These are phyloP conservation scores for Philaenus spumarius DNA, from an alignment of 1,140 invertebrate species.

Conservation along the genomic window DNA sequence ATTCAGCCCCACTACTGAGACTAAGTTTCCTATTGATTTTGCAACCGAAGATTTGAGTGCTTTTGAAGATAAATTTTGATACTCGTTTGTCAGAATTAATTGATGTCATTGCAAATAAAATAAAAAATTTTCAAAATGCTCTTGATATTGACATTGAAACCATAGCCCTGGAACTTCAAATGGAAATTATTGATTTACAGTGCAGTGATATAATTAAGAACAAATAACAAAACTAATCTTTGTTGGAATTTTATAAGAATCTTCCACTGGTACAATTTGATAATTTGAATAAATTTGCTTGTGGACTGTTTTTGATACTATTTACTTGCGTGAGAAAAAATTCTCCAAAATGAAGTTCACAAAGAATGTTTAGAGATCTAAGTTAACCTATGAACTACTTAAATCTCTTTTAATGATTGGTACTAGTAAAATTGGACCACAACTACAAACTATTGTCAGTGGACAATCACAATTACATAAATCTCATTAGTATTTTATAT, in stretches of 20 bases:
- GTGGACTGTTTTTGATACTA: conserved; percentile 23
- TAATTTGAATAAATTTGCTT: conserved; percentile 25
- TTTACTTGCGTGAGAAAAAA: conserved; percentile 22
- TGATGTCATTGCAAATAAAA: conserved; percentile 28
- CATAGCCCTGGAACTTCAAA: conserved; percentile 27
- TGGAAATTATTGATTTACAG: conserved; percentile 30
- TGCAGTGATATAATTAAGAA: conserved; percentile 27
- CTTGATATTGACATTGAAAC: conserved; percentile 27
- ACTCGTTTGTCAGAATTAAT: conserved; percentile 27
- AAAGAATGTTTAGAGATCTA: conserved; percentile 25
- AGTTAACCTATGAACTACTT: conserved; percentile 22
- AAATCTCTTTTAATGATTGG: conserved; percentile 20
- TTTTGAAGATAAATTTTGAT: conserved; percentile 26
- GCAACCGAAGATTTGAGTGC: conserved; percentile 24
- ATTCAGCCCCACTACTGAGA: conserved; percentile 25
- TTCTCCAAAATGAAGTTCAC: conserved; percentile 27
- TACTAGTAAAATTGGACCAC: conserved; percentile 19
- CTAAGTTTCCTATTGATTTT: conserved; percentile 27
- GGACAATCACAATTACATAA: conserved; percentile 35
- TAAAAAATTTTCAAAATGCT: conserved; percentile 30
- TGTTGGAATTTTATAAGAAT: conserved; percentile 22
- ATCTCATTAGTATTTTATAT: conserved; percentile 2
- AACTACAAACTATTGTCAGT: conserved; percentile 20
- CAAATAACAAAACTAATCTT: conserved; percentile 23
- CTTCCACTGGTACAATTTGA: conserved; percentile 20